Conservation (phyloP, 2,797 vertebrate species). For the Erethizon dorsatum region DNA sequence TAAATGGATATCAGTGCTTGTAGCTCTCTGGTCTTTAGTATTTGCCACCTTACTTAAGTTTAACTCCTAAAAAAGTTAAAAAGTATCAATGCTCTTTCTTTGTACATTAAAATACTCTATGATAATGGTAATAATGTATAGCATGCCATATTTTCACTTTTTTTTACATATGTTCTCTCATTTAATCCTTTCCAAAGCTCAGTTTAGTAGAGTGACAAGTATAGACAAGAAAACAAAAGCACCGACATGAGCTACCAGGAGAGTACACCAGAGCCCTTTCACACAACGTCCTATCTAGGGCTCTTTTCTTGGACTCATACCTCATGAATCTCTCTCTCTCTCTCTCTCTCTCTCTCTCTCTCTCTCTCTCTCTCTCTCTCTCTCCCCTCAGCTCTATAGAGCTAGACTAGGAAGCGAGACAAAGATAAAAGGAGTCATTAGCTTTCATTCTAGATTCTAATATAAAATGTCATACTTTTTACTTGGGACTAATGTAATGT, state of each 20-base stretch:
- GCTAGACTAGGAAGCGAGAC: background rate
- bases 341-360: background rate
- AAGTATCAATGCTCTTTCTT: background rate
- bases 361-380: background rate
- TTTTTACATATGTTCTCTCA: background rate
- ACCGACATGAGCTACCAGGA: background rate
- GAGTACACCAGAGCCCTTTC: background rate
- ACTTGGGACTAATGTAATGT: background rate
- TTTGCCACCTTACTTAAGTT: background rate
- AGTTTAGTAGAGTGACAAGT: background rate
- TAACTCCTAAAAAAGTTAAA: background rate
- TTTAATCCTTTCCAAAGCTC: background rate
- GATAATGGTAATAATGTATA: background rate
- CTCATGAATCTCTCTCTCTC: background rate
- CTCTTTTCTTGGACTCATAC: background rate
- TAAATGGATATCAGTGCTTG: background rate
- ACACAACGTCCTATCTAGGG: background rate
- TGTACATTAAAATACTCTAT: background rate
- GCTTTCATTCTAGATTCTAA: background rate
- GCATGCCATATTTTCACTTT: background rate
- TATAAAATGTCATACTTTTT: background rate
- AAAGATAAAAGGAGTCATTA: constrained; percentile 16
- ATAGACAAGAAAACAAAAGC: background rate
- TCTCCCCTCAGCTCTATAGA: background rate
- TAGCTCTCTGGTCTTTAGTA: background rate